These are phyloP conservation scores for Rhabdophis nuchalis DNA, from an alignment of 2,797 vertebrate species.

Conservation along the genomic window DNA sequence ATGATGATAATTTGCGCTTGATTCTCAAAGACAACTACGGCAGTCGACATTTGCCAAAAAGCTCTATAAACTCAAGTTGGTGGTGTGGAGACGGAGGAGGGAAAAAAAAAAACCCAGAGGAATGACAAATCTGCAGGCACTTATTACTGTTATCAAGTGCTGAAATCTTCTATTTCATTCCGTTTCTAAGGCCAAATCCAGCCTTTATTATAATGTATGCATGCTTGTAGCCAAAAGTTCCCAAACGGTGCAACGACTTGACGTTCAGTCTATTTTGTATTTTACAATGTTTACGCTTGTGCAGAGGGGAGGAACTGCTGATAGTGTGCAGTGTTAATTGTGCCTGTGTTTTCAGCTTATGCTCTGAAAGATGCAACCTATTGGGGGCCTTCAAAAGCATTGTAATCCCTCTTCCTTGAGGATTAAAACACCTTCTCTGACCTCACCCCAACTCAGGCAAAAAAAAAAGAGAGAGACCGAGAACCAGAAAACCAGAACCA, in stretches of 20 bases:
- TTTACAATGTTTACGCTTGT: conserved; percentile 25
- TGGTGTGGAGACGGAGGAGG: background rate
- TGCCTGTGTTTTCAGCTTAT: conserved; percentile 24
- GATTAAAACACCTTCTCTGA: conserved; percentile 40
- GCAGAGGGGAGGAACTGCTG: conserved; percentile 37
- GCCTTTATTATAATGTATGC: background rate
- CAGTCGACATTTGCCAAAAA: background rate
- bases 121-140: background rate
- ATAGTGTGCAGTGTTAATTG: conserved; percentile 38
- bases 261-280: background rate
- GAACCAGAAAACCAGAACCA: conserved; percentile 13
- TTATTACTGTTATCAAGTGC: background rate
- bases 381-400: conserved; percentile 35
- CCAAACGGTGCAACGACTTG: conserved; percentile 44
- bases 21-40: background rate
- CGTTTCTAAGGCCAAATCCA: background rate
- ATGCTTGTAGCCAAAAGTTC: background rate
- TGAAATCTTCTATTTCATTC: background rate
- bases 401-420: conserved; percentile 47
- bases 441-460: conserved; percentile 14
- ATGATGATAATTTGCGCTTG: background rate
- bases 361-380: conserved; percentile 32
- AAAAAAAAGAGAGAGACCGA: background rate
- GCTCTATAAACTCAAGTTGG: background rate
- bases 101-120: background rate